Evolutionary conservation across 2,113 vertebrate species (phyloP), one percentile per base, ranked within the genome.

Genomic region (Anseranas semipalmata): DNA sequence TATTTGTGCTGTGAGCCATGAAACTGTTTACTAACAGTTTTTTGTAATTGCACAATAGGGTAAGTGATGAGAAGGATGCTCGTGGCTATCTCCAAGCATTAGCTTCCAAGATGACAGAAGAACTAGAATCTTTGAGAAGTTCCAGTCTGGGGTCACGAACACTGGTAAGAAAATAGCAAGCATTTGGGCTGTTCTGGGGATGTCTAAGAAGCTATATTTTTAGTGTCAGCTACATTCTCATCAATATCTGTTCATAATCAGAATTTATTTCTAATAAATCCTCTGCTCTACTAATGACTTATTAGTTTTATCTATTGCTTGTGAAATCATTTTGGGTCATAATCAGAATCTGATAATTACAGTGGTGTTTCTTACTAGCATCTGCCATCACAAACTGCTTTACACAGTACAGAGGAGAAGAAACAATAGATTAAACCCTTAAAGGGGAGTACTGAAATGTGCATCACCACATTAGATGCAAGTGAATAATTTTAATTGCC

Each of bases 31-130:
- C 28, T 96, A 70, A 76, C 15, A 12, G 4, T 3, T 50, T 95
- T 93, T 91, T 92, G 15, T 91, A 70, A 94, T 87, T 96, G 67
- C 45, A n/a, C 58, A 45, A 67, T 68, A 99, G 99, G 99, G 99
- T 99, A 71, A 99, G 99, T 12, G 99, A 99, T 28, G 99, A 99
- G 98, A 99, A 99, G 78, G 99, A 99, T 7, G 99, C 99, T 30
- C 98, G 99, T 56, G 99, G 99, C 25, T 99, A 99, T 91, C 99
- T 99, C 46, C 99, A 99, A 74, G 99, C 99, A 41, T 96, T 99
- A 77, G 99, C 99, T 81, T 99, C 99, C 46, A 99, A 99, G 98
- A 99, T 99, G 99, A 99, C 99, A 0, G 99, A 99, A 94, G 99
- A 99, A 95, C 98, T 99, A 9, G 99, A 99, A 91, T 97, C 99